These are phyloP conservation scores for Bombus fervidus DNA, from an alignment of 1,140 invertebrate species.

Conservation along the genomic window DNA sequence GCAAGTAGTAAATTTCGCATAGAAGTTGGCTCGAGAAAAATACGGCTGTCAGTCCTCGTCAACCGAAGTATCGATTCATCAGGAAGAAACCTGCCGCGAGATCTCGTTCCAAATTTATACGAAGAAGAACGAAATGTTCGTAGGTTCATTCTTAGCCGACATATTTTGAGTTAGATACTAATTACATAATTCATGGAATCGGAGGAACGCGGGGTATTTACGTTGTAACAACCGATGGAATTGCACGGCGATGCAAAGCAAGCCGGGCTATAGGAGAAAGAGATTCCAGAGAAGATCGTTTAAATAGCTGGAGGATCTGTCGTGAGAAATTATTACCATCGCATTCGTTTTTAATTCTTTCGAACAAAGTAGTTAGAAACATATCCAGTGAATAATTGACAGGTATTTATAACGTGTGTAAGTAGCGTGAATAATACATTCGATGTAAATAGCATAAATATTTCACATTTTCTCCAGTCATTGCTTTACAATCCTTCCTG, in stretches of 20 bases:
- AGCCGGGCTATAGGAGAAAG: neutral
- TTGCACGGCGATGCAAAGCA: neutral
- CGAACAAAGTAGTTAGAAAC: neutral
- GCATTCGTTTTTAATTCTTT: neutral
- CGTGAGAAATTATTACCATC: neutral
- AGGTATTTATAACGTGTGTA: too few species aligned
- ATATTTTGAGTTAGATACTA: neutral
- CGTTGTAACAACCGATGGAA: neutral
- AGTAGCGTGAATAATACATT: neutral
- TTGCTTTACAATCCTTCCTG: too few species aligned
- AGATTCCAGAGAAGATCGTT: neutral
- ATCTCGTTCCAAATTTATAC: too few species aligned
- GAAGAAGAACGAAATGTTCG: too few species aligned
- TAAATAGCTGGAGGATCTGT: neutral
- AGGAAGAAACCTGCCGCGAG: too few species aligned
- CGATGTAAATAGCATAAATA: neutral
- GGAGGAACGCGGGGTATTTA: neutral
- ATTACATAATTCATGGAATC: neutral
- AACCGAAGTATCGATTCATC: too few species aligned
- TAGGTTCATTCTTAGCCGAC: neutral
- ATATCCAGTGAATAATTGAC: neutral
- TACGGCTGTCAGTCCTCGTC: too few species aligned
- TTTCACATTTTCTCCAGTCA: too few species aligned
- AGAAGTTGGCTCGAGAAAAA: too few species aligned
- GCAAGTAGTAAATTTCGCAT: too few species aligned